phyloP scores from a whole-genome alignment of 2,797 vertebrate species.

The Schizopygopsis malacanthus region DNA sequence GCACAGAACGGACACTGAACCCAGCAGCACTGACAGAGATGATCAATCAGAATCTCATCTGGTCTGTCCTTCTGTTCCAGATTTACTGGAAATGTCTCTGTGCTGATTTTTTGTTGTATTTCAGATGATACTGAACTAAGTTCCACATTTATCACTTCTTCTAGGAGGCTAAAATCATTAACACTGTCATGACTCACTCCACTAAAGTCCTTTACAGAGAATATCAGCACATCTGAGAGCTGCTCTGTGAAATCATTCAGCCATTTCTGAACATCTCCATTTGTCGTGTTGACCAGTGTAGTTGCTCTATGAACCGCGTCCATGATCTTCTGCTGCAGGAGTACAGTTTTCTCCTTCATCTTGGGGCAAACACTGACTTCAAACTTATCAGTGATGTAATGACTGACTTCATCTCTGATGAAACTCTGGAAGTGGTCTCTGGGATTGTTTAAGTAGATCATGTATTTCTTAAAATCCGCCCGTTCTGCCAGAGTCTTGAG shows the following conservation, averaged over 20 bases:
- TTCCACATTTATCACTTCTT: not conserved
- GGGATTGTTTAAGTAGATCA: not conserved
- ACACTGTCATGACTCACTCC: not conserved
- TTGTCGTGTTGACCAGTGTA: not conserved
- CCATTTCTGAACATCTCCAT: not conserved
- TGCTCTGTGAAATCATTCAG: not conserved
- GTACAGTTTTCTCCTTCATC: not conserved
- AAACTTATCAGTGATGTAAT: not conserved
- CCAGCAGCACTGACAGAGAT: conserved; percentile 9
- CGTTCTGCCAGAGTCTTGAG: not conserved
- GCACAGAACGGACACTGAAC: conserved; percentile 12
- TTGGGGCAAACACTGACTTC: not conserved
- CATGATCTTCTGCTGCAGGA: not conserved
- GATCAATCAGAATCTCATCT: not conserved
- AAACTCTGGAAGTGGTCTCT: conserved; percentile 19
- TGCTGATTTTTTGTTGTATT: not conserved
- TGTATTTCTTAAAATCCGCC: not conserved
- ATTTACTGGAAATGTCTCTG: not conserved
- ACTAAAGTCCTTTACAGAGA: not conserved
- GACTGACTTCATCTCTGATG: conserved; percentile 12
- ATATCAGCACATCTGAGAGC: conserved; percentile 13
- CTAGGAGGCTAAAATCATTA: not conserved
- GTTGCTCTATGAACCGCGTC: not conserved
- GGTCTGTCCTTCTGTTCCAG: not conserved
- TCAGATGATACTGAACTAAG: not conserved